Evolutionary conservation across 2,113 vertebrate genomes (phyloP), one percentile per base, ranked within the genome.

Genomic region (zebrafish (Danio rerio)): DNA sequence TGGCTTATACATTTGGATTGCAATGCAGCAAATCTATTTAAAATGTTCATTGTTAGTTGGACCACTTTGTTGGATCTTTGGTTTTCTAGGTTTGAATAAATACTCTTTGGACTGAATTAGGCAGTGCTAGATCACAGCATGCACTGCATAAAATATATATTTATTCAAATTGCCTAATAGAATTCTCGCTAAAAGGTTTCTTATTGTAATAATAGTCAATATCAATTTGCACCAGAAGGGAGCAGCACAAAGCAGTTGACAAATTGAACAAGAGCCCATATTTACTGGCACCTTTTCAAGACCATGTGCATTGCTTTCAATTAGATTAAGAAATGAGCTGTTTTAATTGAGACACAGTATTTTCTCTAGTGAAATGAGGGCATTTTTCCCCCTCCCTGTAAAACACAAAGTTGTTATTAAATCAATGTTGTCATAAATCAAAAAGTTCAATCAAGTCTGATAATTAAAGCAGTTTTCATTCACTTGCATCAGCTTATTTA

Each of bases 181-280:
- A 68, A n/a, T 47, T 68, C 65, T 68, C 16, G 9, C 5, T 47
- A 68, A 68, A 66, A 45, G 42, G 40, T 40, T 43, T 13, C 5
- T 7, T 42, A 16, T n/a, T 43, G 15, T 5, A 56, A 56, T 56
- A 55, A 43, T 9, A 50, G 20, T 9, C 10, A 2, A 13, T 47
- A 56, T 4, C 16, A 45, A 20, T 59, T 12, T 75, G 16, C 42
- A 58, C 55, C 72, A 75, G 53, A 74, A 43, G 72, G 42, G 55
- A 53, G 40, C 72, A 18, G 42, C 42, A 10, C 9, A 43, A 56
- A 68, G 5, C 31, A 71, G 12, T 52, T 71, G 7, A 5, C 20
- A 49, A 11, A 21, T 21, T 21, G 1, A 61, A 1, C 10, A 15
- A 63, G 6, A 63, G 31, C 6, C 16, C 16, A 68, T 31, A 31